These are phyloP conservation scores for Noctua pronuba DNA, from an alignment of 2,888 invertebrate genomes.

Conservation along the genomic window DNA sequence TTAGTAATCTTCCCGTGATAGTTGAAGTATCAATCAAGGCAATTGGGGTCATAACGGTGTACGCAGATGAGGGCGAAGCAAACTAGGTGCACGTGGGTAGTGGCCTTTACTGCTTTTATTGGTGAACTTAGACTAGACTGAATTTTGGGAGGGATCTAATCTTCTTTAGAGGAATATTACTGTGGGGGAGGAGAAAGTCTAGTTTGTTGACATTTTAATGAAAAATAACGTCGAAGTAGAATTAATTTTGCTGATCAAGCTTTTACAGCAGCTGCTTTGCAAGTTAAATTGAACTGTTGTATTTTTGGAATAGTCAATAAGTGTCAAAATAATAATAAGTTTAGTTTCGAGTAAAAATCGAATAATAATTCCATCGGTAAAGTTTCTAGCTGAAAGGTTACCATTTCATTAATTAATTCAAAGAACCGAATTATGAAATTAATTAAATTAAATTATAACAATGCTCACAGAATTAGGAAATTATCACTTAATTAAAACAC, in stretches of 20 bases:
- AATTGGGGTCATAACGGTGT: slow-evolving; percentile 53
- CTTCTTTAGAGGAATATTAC: background rate
- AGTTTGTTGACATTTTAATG: background rate
- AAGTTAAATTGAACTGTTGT: background rate
- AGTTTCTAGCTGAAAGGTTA: background rate
- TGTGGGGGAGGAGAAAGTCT: background rate
- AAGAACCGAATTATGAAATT: background rate
- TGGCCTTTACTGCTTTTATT: slow-evolving; percentile 26
- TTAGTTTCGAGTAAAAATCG: background rate
- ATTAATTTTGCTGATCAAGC: no score
- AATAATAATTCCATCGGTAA: background rate
- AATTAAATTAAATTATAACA: background rate
- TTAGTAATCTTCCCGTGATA: slow-evolving; percentile 53
- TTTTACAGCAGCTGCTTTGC: background rate
- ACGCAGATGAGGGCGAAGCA: slow-evolving; percentile 24
- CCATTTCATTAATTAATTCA: background rate
- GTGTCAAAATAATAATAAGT: background rate
- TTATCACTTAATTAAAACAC: slow-evolving; percentile 1
- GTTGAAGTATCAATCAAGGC: slow-evolving; percentile 56
- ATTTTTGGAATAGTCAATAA: background rate
- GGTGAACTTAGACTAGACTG: slow-evolving; percentile 3
- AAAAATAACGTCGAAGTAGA: background rate
- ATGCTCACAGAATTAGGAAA: background rate
- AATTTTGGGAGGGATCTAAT: background rate
- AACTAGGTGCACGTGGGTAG: slow-evolving; percentile 20